Conservation (phyloP, 2,888 invertebrate genomes). For the Troides aeacus region DNA sequence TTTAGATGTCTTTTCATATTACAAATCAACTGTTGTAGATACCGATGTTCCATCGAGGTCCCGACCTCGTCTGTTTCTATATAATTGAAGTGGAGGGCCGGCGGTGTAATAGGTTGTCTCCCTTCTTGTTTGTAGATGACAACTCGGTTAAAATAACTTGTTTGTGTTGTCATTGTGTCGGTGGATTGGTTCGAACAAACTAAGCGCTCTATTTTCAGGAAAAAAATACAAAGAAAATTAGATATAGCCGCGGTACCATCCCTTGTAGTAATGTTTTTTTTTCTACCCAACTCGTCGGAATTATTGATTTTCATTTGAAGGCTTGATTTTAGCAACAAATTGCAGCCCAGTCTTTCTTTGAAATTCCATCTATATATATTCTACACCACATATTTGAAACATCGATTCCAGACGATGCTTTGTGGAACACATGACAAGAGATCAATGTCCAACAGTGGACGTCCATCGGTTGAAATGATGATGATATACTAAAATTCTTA, state of each 20-base stretch:
- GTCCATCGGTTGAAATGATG: too few species aligned
- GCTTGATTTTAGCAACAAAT: too few species aligned
- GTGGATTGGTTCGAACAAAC: background rate
- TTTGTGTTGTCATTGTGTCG: background rate
- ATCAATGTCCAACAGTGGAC: too few species aligned
- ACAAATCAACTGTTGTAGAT: background rate
- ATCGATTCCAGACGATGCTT: too few species aligned
- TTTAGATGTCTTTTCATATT: background rate
- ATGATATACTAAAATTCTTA: too few species aligned
- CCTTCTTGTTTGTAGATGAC: conserved; percentile 5
- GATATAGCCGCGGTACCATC: background rate
- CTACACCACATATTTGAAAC: too few species aligned
- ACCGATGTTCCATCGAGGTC: background rate
- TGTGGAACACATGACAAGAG: too few species aligned
- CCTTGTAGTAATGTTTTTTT: too few species aligned
- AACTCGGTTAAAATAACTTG: background rate
- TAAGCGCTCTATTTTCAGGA: background rate
- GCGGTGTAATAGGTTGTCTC: background rate
- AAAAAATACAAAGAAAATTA: background rate
- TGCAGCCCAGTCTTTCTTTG: too few species aligned
- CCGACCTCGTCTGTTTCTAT: conserved; percentile 5
- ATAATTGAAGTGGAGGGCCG: conserved; percentile 11
- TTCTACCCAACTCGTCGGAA: too few species aligned
- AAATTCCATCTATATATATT: too few species aligned
- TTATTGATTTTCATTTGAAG: too few species aligned